Percentiles rank a stretch among this genome's conserved stretches.
Evolutionary conservation across 2,888 invertebrate species (phyloP).

Genomic region (Drosophila demipolita): DNA sequence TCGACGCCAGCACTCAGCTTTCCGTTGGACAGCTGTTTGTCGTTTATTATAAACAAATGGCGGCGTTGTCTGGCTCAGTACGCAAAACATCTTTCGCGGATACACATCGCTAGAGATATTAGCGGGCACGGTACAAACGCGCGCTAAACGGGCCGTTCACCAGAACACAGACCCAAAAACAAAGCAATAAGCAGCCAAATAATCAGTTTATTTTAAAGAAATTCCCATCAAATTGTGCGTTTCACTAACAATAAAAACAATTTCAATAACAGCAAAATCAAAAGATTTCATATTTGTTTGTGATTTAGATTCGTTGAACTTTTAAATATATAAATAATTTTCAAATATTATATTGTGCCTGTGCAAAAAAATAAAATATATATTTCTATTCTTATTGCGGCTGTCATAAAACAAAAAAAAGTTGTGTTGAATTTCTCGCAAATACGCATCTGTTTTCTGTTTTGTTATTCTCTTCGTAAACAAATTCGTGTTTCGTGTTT

Average conservation of each 20-base stretch:
- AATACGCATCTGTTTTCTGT: constrained; percentile 32
- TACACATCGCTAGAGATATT: constrained; percentile 61
- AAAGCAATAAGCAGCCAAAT: constrained; percentile 24
- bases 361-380: constrained; percentile 3
- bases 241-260: neutral
- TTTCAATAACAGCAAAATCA: neutral
- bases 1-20: constrained; percentile 20
- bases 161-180: constrained; percentile 54
- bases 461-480: constrained; percentile 68
- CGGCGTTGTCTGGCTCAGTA: constrained; percentile 59
- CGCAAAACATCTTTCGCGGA: constrained; percentile 70
- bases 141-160: constrained; percentile 68
- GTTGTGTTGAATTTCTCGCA: constrained; percentile 12
- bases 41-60: constrained; percentile 76
- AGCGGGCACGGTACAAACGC: constrained; percentile 46
- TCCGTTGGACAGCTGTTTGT: constrained; percentile 65
- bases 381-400: constrained; percentile 6
- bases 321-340: constrained; percentile 19
- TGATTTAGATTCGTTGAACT: constrained; percentile 58
- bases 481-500: constrained; percentile 50
- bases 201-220: neutral
- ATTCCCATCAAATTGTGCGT: constrained; percentile 1
- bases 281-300: constrained; percentile 18
- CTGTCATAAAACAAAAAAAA: constrained; percentile 19
- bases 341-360: neutral